Evolutionary conservation across 2,113 vertebrate genomes (phyloP).

Genomic region (Calonectris borealis): DNA sequence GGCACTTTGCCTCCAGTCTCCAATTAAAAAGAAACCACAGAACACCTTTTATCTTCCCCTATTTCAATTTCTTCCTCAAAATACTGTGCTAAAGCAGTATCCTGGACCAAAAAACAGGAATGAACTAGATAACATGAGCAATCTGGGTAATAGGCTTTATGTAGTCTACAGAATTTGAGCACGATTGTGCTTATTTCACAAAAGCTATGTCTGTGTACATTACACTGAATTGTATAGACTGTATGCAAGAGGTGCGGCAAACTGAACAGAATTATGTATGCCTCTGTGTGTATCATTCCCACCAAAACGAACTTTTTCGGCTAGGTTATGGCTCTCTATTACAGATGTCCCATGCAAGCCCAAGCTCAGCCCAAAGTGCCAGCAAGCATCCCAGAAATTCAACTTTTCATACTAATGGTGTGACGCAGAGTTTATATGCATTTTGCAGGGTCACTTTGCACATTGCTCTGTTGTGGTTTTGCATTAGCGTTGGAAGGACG

Average conservation of each 20-base stretch:
- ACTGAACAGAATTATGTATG: background rate
- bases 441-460: background rate
- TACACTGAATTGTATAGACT: background rate
- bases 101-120: slow-evolving; percentile 3
- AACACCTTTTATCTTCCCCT: slow-evolving; percentile 61
- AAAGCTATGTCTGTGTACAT: background rate
- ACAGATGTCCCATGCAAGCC: background rate
- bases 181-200: background rate
- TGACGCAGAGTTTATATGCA: background rate
- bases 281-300: background rate
- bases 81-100: background rate
- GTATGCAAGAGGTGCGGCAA: background rate
- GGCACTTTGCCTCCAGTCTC: slow-evolving; percentile 58
- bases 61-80: slow-evolving; percentile 43
- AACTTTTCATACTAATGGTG: background rate
- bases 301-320: background rate
- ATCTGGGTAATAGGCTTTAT: slow-evolving; percentile 29
- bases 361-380: background rate
- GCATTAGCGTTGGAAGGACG: background rate
- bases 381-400: background rate
- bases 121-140: slow-evolving; percentile 19
- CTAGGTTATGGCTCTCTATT: background rate
- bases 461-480: background rate
- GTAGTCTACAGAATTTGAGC: background rate
- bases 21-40: slow-evolving; percentile 64